Evolutionary conservation across 2,888 invertebrate species (phyloP).

Genomic region (Conistra vaccinii): DNA sequence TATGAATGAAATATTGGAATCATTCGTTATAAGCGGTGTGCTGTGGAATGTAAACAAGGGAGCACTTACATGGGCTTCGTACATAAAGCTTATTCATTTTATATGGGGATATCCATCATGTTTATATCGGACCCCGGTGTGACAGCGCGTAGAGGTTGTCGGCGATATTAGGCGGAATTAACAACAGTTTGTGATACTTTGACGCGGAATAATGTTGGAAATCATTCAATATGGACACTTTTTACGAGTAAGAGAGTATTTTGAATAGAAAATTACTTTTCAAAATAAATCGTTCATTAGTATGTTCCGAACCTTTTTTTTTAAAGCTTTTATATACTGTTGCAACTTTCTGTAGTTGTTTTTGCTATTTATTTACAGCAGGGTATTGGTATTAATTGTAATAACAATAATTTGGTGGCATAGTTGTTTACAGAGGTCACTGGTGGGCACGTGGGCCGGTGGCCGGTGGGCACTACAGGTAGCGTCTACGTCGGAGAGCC

Average conservation of each 20-base stretch:
- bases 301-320: constrained; percentile 13
- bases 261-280: constrained; percentile 7
- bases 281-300: constrained; percentile 2
- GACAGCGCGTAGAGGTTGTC: constrained; percentile 86
- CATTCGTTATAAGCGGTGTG: constrained; percentile 56
- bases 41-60: constrained; percentile 64
- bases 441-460: constrained; percentile 27
- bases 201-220: constrained; percentile 83
- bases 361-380: background rate
- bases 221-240: constrained; percentile 76
- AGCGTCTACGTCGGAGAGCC: constrained; percentile 76
- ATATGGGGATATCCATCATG: constrained; percentile 88
- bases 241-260: constrained; percentile 59
- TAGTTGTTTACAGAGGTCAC: constrained; percentile 75
- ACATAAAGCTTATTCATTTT: constrained; percentile 79
- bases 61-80: constrained; percentile 68
- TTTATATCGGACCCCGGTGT: constrained; percentile 85
- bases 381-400: constrained; percentile 25
- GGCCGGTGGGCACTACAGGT: constrained; percentile 74
- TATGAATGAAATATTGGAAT: constrained; percentile 59
- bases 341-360: background rate
- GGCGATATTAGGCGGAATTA: constrained; percentile 88
- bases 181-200: constrained; percentile 88
- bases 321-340: background rate
- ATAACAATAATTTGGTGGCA: constrained; percentile 56